Conservation (phyloP, 2,888 invertebrate species). For the Saturnia pavonia region DNA sequence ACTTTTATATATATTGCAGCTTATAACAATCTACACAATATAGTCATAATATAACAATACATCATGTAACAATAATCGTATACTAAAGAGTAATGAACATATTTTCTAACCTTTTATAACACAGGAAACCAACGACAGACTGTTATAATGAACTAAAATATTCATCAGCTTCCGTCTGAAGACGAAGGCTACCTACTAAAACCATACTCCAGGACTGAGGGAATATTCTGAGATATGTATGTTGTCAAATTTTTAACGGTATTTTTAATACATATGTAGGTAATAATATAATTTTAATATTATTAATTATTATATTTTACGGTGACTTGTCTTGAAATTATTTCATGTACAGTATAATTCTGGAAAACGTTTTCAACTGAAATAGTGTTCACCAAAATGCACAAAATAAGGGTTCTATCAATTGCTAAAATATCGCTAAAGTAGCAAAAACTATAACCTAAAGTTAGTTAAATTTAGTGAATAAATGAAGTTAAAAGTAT, state of each 20-base stretch:
- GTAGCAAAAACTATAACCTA: too few relatives aligned
- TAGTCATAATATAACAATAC: neutral
- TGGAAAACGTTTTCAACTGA: too few relatives aligned
- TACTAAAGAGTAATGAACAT: neutral
- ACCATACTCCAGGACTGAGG: constrained; percentile 41
- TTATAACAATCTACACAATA: neutral
- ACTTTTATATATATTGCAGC: too few relatives aligned
- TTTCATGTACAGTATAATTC: too few relatives aligned
- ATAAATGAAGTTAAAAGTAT: too few relatives aligned
- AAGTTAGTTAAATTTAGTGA: too few relatives aligned
- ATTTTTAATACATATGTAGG: neutral
- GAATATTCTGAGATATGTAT: constrained; percentile 43
- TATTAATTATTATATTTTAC: neutral
- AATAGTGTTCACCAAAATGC: too few relatives aligned
- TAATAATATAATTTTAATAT: neutral
- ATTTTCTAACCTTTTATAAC: constrained; percentile 12
- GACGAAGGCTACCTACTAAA: constrained; percentile 56
- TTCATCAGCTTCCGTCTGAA: constrained; percentile 75
- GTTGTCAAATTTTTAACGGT: neutral
- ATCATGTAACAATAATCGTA: neutral
- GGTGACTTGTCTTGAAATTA: too few relatives aligned
- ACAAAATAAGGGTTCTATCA: too few relatives aligned
- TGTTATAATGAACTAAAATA: constrained; percentile 78
- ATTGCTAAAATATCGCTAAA: too few relatives aligned
- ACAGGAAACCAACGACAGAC: constrained; percentile 45